These are phyloP conservation scores for Garrulus glandarius DNA, from an alignment of 2,797 vertebrate species.

Conservation along the genomic window DNA sequence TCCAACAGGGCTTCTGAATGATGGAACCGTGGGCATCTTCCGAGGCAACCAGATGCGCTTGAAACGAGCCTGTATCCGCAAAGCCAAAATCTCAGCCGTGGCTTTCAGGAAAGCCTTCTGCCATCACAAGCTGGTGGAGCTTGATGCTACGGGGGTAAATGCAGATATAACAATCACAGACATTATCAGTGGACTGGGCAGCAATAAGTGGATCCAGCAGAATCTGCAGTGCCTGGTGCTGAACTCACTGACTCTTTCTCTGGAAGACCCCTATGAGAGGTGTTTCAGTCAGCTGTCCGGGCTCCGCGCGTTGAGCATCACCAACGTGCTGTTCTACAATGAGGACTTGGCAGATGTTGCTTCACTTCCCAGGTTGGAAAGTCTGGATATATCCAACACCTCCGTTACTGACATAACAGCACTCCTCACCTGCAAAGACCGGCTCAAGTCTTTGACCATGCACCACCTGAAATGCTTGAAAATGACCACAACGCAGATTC, in stretches of 20 bases:
- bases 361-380: slow-evolving; percentile 90
- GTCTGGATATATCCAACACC: slow-evolving; percentile 98
- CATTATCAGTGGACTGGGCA: slow-evolving; percentile 91
- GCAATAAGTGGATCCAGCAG: slow-evolving; percentile 93
- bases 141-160: slow-evolving; percentile 93
- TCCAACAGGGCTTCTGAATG: slow-evolving; percentile 87
- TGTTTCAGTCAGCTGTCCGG: slow-evolving; percentile 88
- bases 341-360: slow-evolving; percentile 92
- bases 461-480: slow-evolving; percentile 98
- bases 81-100: slow-evolving; percentile 94
- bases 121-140: slow-evolving; percentile 91
- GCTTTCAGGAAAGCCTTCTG: slow-evolving; percentile 94
- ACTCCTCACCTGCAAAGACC: slow-evolving; percentile 87
- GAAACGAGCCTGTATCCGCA: slow-evolving; percentile 91
- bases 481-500: slow-evolving; percentile 94
- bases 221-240: slow-evolving; percentile 92
- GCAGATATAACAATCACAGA: slow-evolving; percentile 96
- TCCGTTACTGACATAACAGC: slow-evolving; percentile 94
- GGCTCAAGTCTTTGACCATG: slow-evolving; percentile 94
- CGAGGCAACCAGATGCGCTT: slow-evolving; percentile 90
- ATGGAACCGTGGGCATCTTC: slow-evolving; percentile 94
- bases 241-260: slow-evolving; percentile 92
- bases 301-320: slow-evolving; percentile 90
- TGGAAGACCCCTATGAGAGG: slow-evolving; percentile 89
- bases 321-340: slow-evolving; percentile 96